phyloP scores from a whole-genome alignment of 2,113 vertebrate species.

The Pimephales promelas region DNA sequence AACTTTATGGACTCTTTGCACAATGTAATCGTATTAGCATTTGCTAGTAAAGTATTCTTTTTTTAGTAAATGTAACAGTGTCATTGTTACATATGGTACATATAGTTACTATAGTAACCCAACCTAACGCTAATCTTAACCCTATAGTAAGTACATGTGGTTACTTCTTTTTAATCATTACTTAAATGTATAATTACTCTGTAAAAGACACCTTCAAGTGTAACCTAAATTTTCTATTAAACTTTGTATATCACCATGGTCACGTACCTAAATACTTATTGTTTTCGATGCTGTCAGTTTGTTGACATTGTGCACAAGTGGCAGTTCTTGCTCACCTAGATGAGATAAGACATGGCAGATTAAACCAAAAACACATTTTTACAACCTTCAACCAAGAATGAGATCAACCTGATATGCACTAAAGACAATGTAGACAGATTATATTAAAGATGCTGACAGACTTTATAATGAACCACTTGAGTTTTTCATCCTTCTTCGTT shows the following conservation, averaged over 20 bases:
- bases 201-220: no score
- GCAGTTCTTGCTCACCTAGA: not conserved
- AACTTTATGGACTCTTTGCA: not conserved
- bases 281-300: not conserved
- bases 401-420: slow-evolving; percentile 18
- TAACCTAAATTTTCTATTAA: not conserved
- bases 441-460: slow-evolving; percentile 38
- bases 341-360: not conserved
- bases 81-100: no score
- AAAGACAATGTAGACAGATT: slow-evolving; percentile 34
- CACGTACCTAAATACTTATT: not conserved
- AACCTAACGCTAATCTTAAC: no score
- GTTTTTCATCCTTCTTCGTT: slow-evolving; percentile 18
- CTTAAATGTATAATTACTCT: no score
- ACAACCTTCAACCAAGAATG: not conserved
- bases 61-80: not conserved
- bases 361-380: not conserved
- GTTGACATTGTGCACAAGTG: not conserved
- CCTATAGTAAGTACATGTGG: no score
- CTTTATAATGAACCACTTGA: slow-evolving; percentile 42
- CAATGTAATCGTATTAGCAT: not conserved
- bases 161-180: no score
- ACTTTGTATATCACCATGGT: not conserved
- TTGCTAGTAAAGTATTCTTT: not conserved
- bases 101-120: no score